Conservation (phyloP, 2,113 vertebrate genomes). For the Scomber scombrus region DNA sequence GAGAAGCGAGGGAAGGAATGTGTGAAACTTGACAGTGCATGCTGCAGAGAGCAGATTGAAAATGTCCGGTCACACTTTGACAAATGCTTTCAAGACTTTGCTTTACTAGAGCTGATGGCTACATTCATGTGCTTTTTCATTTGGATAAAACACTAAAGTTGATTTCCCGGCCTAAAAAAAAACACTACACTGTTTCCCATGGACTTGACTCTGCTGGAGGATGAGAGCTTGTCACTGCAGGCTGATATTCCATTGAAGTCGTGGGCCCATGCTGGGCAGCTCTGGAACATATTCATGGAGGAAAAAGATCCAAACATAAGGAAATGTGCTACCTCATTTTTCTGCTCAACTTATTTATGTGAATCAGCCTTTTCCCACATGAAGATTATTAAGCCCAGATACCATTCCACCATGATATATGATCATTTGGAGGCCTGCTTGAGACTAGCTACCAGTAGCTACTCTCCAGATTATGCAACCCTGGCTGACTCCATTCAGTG, state of each 20-base stretch:
- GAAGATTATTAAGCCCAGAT: constrained; percentile 52
- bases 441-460: neutral
- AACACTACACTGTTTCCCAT: too few relatives aligned
- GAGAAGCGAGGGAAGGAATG: neutral
- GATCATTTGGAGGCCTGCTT: constrained; percentile 1
- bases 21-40: neutral
- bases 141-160: too few relatives aligned
- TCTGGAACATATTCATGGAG: constrained; percentile 48
- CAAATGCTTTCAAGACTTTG: constrained; percentile 13
- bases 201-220: too few relatives aligned
- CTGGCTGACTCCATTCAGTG: constrained; percentile 1
- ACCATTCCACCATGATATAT: constrained; percentile 29
- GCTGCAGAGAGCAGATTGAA: neutral
- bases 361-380: constrained; percentile 51
- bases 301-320: constrained; percentile 54
- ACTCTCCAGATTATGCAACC: neutral
- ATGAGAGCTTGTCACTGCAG: too few relatives aligned
- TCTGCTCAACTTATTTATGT: constrained; percentile 47
- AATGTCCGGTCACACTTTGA: neutral
- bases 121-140: neutral
- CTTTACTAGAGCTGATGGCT: neutral
- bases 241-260: constrained; percentile 23
- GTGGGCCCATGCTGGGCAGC: constrained; percentile 34
- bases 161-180: too few relatives aligned
- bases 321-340: constrained; percentile 51